A percentile compares a stretch with the other conserved stretches of the same genome.
phyloP scores from a whole-genome alignment of 2,888 invertebrate genomes.

The Eupithecia pulchellata region DNA sequence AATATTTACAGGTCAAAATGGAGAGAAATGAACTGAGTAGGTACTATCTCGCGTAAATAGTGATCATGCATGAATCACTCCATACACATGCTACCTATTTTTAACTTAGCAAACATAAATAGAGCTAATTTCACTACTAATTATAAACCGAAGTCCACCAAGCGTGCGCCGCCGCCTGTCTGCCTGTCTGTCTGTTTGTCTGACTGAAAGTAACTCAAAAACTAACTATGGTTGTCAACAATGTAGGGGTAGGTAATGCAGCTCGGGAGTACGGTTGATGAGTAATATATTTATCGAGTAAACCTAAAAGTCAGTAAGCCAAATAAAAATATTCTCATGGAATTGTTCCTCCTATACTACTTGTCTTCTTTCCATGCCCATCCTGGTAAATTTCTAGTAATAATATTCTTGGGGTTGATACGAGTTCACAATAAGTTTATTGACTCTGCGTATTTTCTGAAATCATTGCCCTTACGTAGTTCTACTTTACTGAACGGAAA shows the following conservation, averaged over 20 bases:
- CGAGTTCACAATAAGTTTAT: not conserved
- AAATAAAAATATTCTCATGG: not conserved
- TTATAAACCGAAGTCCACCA: not conserved
- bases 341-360: not conserved
- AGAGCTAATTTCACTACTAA: not conserved
- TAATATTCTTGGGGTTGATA: not conserved
- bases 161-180: not conserved
- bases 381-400: not conserved
- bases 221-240: not conserved
- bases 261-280: too few species aligned
- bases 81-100: not conserved
- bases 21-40: not conserved
- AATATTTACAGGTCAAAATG: not conserved
- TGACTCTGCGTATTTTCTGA: not conserved
- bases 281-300: too few species aligned
- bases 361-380: not conserved
- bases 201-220: not conserved
- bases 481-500: not conserved
- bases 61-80: conserved; percentile 8
- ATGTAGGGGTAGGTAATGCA: too few species aligned
- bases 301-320: not conserved
- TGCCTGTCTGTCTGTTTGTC: not conserved
- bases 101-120: not conserved
- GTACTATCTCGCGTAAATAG: not conserved
- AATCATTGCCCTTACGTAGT: not conserved